Conservation (phyloP, 2,888 invertebrate genomes). For the Frankliniella fusca region DNA sequence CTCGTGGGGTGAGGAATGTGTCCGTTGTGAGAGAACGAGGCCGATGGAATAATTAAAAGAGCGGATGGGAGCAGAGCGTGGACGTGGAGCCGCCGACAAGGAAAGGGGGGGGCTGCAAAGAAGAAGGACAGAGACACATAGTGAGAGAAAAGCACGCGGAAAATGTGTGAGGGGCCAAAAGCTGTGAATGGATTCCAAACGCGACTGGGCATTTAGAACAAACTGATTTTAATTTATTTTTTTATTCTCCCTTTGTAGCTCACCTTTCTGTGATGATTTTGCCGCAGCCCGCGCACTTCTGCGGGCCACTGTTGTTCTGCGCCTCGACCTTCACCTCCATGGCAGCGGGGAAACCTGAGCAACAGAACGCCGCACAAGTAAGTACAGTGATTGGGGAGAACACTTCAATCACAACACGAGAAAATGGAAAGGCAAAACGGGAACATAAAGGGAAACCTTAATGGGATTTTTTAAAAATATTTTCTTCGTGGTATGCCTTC, state of each 20-base stretch:
- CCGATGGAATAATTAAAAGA: background rate
- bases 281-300: constrained; percentile 87
- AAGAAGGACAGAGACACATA: background rate
- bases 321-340: constrained; percentile 13
- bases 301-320: constrained; percentile 50
- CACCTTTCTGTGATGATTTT: constrained; percentile 80
- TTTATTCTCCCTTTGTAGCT: constrained; percentile 31
- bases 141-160: background rate
- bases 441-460: background rate
- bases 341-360: background rate
- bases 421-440: background rate
- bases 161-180: background rate
- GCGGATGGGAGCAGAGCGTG: background rate
- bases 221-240: too few species aligned
- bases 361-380: background rate
- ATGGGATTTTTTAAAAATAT: background rate
- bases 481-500: background rate
- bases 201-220: too few species aligned
- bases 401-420: too few species aligned
- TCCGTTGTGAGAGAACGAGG: background rate
- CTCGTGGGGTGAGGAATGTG: too few species aligned
- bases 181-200: too few species aligned
- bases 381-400: too few species aligned
- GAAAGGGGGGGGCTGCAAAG: background rate
- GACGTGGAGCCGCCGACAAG: background rate